Evolutionary conservation across 2,797 vertebrate species (phyloP).

Genomic region (Pangasius larnaudii): DNA sequence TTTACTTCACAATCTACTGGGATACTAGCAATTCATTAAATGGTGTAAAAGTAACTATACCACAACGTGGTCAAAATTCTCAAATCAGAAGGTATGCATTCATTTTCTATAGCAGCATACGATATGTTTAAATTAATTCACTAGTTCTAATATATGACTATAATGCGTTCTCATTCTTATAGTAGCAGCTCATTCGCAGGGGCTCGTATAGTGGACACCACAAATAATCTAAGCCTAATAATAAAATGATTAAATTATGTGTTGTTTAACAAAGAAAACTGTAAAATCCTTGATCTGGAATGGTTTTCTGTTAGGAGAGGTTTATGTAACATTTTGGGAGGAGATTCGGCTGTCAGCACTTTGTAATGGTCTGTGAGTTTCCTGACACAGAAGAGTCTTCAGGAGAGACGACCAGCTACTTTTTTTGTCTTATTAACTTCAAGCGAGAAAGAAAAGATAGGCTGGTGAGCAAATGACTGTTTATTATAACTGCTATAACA

Average conservation of each 20-base stretch:
- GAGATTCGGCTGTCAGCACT: neutral
- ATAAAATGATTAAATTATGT: neutral
- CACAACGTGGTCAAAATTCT: neutral
- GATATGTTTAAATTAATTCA: neutral
- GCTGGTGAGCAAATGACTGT: neutral
- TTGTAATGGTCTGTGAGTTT: neutral
- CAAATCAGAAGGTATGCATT: neutral
- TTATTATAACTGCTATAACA: neutral
- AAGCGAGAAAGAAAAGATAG: neutral
- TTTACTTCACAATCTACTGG: constrained; percentile 42
- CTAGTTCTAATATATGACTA: neutral
- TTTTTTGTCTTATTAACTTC: neutral
- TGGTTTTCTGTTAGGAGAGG: neutral
- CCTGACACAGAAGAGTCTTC: neutral
- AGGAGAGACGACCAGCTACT: neutral
- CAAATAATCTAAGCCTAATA: neutral
- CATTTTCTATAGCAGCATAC: neutral
- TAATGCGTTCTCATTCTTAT: neutral
- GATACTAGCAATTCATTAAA: constrained; percentile 48
- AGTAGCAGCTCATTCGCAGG: neutral
- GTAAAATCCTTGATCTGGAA: neutral
- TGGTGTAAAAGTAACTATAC: neutral
- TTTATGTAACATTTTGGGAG: neutral
- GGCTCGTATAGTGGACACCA: neutral
- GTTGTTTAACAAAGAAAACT: neutral